phyloP scores from a whole-genome alignment of 64 coral and sea anemone species.

The Acropora yongei region DNA sequence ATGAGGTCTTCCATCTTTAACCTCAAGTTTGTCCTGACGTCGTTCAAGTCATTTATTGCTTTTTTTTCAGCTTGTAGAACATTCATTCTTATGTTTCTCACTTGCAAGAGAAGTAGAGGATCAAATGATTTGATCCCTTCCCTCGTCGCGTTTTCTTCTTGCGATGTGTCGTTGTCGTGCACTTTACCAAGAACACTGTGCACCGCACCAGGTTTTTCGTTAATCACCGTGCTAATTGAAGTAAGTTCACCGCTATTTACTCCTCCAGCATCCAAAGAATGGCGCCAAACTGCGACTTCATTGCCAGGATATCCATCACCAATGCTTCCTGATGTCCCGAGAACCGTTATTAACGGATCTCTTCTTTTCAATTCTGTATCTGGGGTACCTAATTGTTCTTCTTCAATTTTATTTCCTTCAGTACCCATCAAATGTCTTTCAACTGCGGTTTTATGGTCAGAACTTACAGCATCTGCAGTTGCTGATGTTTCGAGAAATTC shows the following conservation, averaged over 20 bases:
- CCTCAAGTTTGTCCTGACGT: slow-evolving; percentile 39
- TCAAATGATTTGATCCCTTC: not conserved
- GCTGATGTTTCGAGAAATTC: too few relatives aligned
- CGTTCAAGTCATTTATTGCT: slow-evolving; percentile 39
- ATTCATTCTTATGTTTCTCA: slow-evolving; percentile 43
- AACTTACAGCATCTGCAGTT: too few relatives aligned
- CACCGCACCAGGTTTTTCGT: not conserved
- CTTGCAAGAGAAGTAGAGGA: slow-evolving; percentile 4
- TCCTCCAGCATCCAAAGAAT: not conserved
- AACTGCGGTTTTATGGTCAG: too few relatives aligned
- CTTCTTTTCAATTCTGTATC: not conserved
- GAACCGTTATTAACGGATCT: not conserved
- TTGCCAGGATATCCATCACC: not conserved
- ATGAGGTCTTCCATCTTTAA: slow-evolving; percentile 41
- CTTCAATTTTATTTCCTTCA: too few relatives aligned
- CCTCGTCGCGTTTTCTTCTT: not conserved
- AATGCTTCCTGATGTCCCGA: not conserved
- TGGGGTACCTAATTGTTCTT: too few relatives aligned
- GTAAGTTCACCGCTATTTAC: not conserved
- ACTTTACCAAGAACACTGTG: not conserved
- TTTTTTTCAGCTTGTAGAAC: slow-evolving; percentile 56
- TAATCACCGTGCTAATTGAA: not conserved
- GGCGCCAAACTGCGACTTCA: not conserved
- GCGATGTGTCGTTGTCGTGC: not conserved
- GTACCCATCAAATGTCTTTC: too few relatives aligned